Evolutionary conservation across 2,113 vertebrate genomes (phyloP), one percentile per base, ranked within the genome.

Genomic region (Myodes glareolus): DNA sequence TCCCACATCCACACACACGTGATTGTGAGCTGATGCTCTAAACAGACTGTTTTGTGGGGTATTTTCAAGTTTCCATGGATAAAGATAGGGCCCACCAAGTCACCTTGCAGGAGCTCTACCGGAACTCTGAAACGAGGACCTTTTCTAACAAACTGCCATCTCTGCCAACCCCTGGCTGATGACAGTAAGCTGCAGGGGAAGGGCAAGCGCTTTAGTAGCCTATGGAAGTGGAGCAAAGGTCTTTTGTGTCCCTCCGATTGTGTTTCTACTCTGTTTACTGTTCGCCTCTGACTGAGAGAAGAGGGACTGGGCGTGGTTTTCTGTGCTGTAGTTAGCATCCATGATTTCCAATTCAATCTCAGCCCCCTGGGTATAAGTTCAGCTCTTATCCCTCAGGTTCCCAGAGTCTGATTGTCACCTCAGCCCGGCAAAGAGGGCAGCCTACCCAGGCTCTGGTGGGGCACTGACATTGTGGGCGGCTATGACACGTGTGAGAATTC

Each of bases 221-320:
- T 29, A 70, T 16, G 27, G 1, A 94, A 93, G 39, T 17, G 39
- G 8, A 67, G 31, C 21, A 65, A 47, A 50, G 65, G 36, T 1
- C 70, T 90, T 88, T 39, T 81, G n/a, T 90, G 55, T 55, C 47
- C 88, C 50, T 94, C 13, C 1, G 45, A 45, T 19, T 93, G 12
- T 70, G 31, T 95, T 96, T 97, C 88, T 16, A 65, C 78, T 80
- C 61, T 75, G 50, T 36, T 92, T 81, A 14, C 39, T 78, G 85
- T 92, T 82, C 45, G 29, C 72, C 42, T 89, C 36, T 87, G 92
- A 27, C 36, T 86, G 9, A 90, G 82, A 84, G 50, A 92, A 82
- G 65, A 75, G 11, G 12, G 25, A 23, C 2, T 12, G 4, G 45
- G 14, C 8, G 13, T 55, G 45, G 72, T 78, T 94, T 47, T 50